phyloP scores from a whole-genome alignment of 2,113 vertebrate species.

The Chinchilla lanigera region DNA sequence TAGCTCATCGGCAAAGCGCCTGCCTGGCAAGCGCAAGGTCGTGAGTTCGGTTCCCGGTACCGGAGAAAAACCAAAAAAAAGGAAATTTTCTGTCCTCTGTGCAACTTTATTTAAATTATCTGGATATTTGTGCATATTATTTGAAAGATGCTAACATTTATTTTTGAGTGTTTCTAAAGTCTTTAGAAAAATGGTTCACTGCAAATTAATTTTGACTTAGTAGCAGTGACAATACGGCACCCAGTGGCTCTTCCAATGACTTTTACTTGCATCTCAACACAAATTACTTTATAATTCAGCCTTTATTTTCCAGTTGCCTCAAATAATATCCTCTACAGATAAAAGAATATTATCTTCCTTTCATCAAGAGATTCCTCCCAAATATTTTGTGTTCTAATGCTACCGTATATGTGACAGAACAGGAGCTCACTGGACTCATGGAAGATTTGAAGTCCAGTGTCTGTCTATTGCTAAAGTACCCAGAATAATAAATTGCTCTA shows the following conservation, averaged over 20 bases:
- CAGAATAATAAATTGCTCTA: not conserved
- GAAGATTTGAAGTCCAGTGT: constrained; percentile 31
- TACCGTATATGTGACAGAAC: not conserved
- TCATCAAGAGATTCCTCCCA: constrained; percentile 20
- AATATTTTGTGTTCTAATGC: not conserved
- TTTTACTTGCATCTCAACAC: constrained; percentile 64
- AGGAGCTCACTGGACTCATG: not conserved
- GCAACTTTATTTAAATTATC: constrained; percentile 47
- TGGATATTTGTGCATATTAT: constrained; percentile 49
- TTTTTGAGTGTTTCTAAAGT: not conserved
- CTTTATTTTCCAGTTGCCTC: constrained; percentile 67
- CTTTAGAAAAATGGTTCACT: constrained; percentile 59
- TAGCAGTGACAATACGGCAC: constrained; percentile 21
- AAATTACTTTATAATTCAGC: constrained; percentile 56
- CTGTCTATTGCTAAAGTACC: not conserved
- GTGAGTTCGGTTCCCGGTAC: too few relatives aligned
- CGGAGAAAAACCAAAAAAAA: too few relatives aligned
- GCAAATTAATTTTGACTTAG: constrained; percentile 60
- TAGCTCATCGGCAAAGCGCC: too few relatives aligned
- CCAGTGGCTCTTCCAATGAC: constrained; percentile 55
- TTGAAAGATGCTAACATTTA: constrained; percentile 38
- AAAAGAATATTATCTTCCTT: not conserved
- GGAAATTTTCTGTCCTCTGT: constrained; percentile 33
- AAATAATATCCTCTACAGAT: constrained; percentile 43
- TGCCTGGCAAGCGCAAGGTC: too few relatives aligned